These are phyloP conservation scores for Oxycera nigricornis DNA, from an alignment of 2,888 invertebrate genomes.

Conservation along the genomic window DNA sequence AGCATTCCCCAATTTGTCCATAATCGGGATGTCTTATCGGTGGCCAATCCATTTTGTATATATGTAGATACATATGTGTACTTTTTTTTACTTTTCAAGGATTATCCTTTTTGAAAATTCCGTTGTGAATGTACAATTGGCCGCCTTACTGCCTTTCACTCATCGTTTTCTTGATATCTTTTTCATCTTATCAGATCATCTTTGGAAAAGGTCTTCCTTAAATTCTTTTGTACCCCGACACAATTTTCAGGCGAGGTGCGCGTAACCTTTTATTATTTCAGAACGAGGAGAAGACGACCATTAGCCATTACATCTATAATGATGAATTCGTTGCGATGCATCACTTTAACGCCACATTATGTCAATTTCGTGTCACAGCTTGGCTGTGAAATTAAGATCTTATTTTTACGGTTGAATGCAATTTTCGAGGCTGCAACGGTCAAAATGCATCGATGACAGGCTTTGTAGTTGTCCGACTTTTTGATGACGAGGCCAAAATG, in stretches of 20 bases:
- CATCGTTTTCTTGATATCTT: too few species aligned
- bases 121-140: too few species aligned
- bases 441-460: not conserved
- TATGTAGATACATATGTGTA: too few species aligned
- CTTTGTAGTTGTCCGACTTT: constrained; percentile 2
- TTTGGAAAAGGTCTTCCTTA: not conserved
- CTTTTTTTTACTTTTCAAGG: too few species aligned
- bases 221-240: not conserved
- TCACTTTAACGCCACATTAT: constrained; percentile 36
- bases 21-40: too few species aligned
- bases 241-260: constrained; percentile 10
- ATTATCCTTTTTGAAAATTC: too few species aligned
- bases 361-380: constrained; percentile 34
- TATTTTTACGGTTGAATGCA: constrained; percentile 27
- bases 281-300: not conserved
- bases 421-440: not conserved
- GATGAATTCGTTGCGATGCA: constrained; percentile 34
- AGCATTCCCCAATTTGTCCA: too few species aligned
- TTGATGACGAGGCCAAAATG: too few species aligned
- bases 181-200: not conserved
- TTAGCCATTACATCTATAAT: not conserved
- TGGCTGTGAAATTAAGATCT: not conserved
- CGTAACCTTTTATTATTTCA: constrained; percentile 24
- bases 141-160: too few species aligned
- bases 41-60: too few species aligned